Conservation (phyloP, 1,140 invertebrate genomes). For the Drosophila suzukii region DNA sequence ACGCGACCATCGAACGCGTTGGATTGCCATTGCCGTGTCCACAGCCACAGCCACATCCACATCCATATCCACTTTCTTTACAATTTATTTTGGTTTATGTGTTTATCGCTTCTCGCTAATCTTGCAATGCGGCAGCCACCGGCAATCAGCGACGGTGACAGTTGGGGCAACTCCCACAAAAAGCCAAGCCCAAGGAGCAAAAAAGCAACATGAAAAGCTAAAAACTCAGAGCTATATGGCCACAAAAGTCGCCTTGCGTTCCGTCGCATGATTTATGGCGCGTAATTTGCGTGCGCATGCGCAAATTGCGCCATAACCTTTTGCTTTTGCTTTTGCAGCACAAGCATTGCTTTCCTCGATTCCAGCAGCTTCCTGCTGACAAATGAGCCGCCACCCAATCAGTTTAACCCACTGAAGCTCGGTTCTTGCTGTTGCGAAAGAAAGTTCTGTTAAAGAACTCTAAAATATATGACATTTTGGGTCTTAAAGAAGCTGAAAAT, state of each 20-base stretch:
- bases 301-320: conserved; percentile 75
- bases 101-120: conserved; percentile 75
- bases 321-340: conserved; percentile 26
- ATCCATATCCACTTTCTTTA: conserved; percentile 72
- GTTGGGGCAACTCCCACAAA: conserved; percentile 69
- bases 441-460: conserved; percentile 1
- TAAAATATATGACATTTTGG: background rate
- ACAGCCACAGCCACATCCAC: background rate
- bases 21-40: conserved; percentile 20
- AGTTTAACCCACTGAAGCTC: conserved; percentile 36
- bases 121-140: conserved; percentile 57
- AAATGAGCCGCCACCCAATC: conserved; percentile 56
- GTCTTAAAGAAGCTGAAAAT: background rate
- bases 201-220: conserved; percentile 17
- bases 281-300: conserved; percentile 81
- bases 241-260: conserved; percentile 19
- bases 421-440: conserved; percentile 19
- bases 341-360: conserved; percentile 6
- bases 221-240: background rate
- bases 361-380: conserved; percentile 72
- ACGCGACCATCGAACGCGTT: conserved; percentile 56
- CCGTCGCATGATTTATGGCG: conserved; percentile 76
- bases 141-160: conserved; percentile 71
- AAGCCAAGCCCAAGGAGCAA: conserved; percentile 41
- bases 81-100: conserved; percentile 74